A percentile compares a stretch with the other conserved stretches of the same genome.
phyloP scores from a whole-genome alignment of 1,140 invertebrate genomes.

The Drosophila subobscura region DNA sequence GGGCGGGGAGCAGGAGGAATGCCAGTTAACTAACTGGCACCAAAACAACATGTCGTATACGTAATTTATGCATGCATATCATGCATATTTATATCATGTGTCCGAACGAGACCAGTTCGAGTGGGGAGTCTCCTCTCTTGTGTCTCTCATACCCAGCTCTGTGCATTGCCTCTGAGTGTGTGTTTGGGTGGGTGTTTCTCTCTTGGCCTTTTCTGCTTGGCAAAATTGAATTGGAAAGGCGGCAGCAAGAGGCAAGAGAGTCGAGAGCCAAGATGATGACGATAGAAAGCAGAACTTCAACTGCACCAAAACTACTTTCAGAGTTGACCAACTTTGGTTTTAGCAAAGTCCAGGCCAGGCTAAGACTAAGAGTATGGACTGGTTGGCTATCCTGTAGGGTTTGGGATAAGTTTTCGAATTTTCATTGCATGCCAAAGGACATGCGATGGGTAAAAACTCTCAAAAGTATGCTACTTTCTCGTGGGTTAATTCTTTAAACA shows the following conservation, averaged over 20 bases:
- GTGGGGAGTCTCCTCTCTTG: constrained; percentile 16
- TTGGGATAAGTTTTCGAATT: no score
- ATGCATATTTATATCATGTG: constrained; percentile 66
- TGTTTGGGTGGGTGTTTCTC: constrained; percentile 20
- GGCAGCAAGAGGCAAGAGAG: constrained; percentile 18
- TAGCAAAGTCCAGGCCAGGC: background rate
- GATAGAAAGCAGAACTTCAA: constrained; percentile 66
- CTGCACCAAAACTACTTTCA: constrained; percentile 74
- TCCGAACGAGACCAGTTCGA: constrained; percentile 50
- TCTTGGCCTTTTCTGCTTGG: constrained; percentile 22
- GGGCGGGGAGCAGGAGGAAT: no score
- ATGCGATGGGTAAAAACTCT: background rate
- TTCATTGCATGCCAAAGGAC: constrained; percentile 17
- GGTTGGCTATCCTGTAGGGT: background rate
- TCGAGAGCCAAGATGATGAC: constrained; percentile 8
- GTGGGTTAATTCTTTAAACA: no score
- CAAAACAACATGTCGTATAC: constrained; percentile 67
- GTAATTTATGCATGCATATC: constrained; percentile 78
- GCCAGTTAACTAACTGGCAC: constrained; percentile 26
- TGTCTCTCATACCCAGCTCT: background rate
- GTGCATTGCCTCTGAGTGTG: no score
- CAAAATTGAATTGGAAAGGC: constrained; percentile 78
- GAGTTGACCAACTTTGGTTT: constrained; percentile 73
- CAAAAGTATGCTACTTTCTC: constrained; percentile 10
- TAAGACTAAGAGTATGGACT: background rate